Evolutionary conservation across 2,797 vertebrate species (phyloP), one percentile per base, ranked within the genome.

Genomic region (Onychomys torridus): DNA sequence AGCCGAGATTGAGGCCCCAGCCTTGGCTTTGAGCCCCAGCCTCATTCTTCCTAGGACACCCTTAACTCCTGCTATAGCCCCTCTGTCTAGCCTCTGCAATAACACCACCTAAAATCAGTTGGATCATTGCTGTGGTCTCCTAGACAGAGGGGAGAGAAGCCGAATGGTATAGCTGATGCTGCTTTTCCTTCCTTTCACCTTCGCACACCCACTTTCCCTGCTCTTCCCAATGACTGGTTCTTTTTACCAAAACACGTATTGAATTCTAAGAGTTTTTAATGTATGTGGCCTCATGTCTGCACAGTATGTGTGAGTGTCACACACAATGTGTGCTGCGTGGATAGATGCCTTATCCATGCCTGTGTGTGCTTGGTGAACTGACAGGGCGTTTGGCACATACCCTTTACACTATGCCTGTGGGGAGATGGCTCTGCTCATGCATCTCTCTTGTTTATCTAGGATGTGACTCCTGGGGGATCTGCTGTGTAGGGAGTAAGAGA

Each of bases 111-210:
- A 9, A 92, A 92, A 79, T 34, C 43, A 87, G n/a, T 37, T 63
- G 43, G 63, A 29, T 75, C 40, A 89, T 55, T 89, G 76, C 43
- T 69, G 5, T 76, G n/a, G 27, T 46, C 76, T 82, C 11, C 5
- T 7, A 0, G 2, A 27, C 13, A 1, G 1, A 85, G 17, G 27
- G 3, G 1, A 8, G 40, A 5, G 0, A 76, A 78, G 49, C 29
- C 0, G 52, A 88, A 37, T 10, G 14, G n/a, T 19, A 17, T 61
- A 27, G 13, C 57, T 52, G 43, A 27, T n/a, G 25, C 65, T 19
- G 46, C 55, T 25, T 23, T 46, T 91, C 59, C 65, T 40, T 27
- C 49, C 46, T 14, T 59, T 81, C 10, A 25, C 29, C 43, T 19
- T 76, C 63, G 67, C 82, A 63, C 46, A 14, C 13, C 43, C n/a